phyloP scores from a whole-genome alignment of 1,140 invertebrate species.

The Metopolophium dirhodum region DNA sequence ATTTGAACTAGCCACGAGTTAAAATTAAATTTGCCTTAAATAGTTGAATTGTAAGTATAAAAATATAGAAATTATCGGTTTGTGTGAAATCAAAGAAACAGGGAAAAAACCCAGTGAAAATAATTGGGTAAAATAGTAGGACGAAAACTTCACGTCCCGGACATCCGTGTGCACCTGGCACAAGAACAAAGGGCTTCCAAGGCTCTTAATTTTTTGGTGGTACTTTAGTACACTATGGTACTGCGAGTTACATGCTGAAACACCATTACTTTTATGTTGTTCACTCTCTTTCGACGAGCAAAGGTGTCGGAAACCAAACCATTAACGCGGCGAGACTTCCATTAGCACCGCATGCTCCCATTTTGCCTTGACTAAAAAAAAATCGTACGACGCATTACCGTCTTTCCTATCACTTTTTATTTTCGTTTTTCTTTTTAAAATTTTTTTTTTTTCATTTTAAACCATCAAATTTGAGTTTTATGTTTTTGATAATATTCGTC shows the following conservation, averaged over 20 bases:
- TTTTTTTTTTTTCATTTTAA: slow-evolving; percentile 11
- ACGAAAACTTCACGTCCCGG: slow-evolving; percentile 10
- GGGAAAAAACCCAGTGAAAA: background rate
- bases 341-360: slow-evolving; percentile 53
- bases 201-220: slow-evolving; percentile 50
- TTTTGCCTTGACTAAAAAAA: slow-evolving; percentile 38
- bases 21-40: background rate
- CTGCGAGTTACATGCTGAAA: slow-evolving; percentile 37
- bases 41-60: background rate
- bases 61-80: background rate
- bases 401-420: slow-evolving; percentile 44
- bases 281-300: slow-evolving; percentile 36
- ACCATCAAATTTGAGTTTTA: background rate
- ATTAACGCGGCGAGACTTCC: slow-evolving; percentile 54
- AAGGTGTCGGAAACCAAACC: slow-evolving; percentile 54
- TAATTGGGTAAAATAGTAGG: background rate
- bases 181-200: slow-evolving; percentile 53
- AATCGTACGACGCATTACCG: slow-evolving; percentile 35
- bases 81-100: background rate
- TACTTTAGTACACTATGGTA: slow-evolving; percentile 41
- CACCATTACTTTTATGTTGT: slow-evolving; percentile 54
- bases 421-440: background rate
- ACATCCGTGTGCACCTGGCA: slow-evolving; percentile 50
- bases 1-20: background rate
- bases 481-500: slow-evolving; percentile 30